Conservation (phyloP, 2,113 vertebrate genomes). For the Entelurus aequoreus region DNA sequence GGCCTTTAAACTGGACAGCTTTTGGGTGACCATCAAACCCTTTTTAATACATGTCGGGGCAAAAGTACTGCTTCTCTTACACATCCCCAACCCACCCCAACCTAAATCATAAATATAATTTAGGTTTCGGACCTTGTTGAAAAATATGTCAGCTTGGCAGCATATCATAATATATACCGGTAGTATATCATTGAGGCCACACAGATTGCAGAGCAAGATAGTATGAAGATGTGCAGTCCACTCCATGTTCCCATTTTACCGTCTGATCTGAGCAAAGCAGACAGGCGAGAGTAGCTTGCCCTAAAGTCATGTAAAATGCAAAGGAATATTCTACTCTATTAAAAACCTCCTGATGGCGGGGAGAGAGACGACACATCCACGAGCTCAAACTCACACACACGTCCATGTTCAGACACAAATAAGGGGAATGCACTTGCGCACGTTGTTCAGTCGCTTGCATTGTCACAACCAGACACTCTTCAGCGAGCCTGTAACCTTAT, state of each 20-base stretch:
- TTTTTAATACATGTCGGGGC: neutral
- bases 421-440: conserved; percentile 18
- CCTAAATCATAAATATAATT: neutral
- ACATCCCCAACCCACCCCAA: neutral
- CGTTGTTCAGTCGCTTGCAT: conserved; percentile 31
- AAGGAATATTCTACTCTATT: conserved; percentile 79
- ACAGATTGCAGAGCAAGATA: conserved; percentile 50
- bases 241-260: conserved; percentile 79
- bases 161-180: neutral
- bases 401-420: conserved; percentile 24
- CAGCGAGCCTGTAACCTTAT: conserved; percentile 19
- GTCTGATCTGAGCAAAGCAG: conserved; percentile 88
- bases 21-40: neutral
- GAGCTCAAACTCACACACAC: conserved; percentile 23
- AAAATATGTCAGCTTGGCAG: neutral
- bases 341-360: conserved; percentile 65
- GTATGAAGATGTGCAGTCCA: conserved; percentile 71
- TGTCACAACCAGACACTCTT: conserved; percentile 26
- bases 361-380: conserved; percentile 14
- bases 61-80: neutral
- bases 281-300: conserved; percentile 89
- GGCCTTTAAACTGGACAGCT: no score
- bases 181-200: conserved; percentile 1
- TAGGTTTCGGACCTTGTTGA: neutral
- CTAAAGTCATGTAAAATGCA: conserved; percentile 93